Evolutionary conservation across 2,888 invertebrate species (phyloP), one percentile per base, ranked within the genome.

Genomic region (Macrophya alboannulata): DNA sequence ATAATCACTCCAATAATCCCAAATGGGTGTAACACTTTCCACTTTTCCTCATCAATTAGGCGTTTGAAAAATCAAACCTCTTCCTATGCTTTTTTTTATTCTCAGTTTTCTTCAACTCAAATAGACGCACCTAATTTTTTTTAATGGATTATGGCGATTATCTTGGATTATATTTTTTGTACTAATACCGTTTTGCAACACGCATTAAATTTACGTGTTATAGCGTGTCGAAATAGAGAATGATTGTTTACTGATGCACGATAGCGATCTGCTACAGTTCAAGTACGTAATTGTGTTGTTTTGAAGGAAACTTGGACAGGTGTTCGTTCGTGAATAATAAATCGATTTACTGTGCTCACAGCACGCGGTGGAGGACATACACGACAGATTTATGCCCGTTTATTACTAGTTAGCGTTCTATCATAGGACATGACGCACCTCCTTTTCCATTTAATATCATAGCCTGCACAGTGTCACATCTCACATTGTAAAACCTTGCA

Each of bases 201-300:
- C 15, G n/a, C 5, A 51, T 51, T 31, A 12, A 65, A 65, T 65
- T 31, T 31, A 21, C 31, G 65, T 51, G 31, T 31, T 31, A 71
- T 17, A 71, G 8, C 31, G n/a, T 71, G 71, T 0, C 3, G 17
- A 31, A 71, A 15, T n/a, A 40, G 4, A 71, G n/a, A 8, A 40
- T 40, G 2, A 43, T n/a, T 71, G n/a, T 71, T 71, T 74, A 21
- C 21, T 4, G 45, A 45, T 12, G 21, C 8, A 45, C 21, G 17
- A 45, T 43, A 74, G 72, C 25, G 10, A 45, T 45, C 25, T 25
- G 45, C 45, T 43, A n/a, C n/a, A n/a, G n/a, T 10, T 9, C 0
- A 25, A 45, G 43, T 45, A 45, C n/a, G 15, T 74, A 74, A 45
- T 74, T 45, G 72, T 45, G 68, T 74, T 43, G 21, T 74, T 74